Evolutionary conservation across 2,113 vertebrate genomes (phyloP).

Genomic region (Puffinus mauretanicus): DNA sequence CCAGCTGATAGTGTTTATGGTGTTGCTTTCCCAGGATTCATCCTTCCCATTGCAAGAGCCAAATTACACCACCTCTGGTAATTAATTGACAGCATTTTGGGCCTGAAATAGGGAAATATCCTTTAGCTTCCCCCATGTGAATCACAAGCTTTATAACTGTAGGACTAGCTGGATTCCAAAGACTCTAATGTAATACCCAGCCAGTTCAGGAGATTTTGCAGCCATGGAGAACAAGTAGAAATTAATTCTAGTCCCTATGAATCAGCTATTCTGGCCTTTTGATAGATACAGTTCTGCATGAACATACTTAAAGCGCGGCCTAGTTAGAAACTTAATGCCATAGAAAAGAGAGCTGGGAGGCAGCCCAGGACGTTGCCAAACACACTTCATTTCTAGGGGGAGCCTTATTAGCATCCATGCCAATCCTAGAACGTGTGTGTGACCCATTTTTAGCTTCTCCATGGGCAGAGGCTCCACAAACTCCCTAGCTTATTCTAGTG

Average conservation of each 20-base stretch:
- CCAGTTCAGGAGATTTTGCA: not conserved
- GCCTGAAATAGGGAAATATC: not conserved
- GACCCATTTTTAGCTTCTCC: not conserved
- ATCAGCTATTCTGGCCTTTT: not conserved
- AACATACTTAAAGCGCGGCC: not conserved
- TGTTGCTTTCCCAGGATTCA: not conserved
- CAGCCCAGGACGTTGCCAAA: not conserved
- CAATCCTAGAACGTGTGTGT: rapidly evolving
- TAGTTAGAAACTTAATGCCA: not conserved
- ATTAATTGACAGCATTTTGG: not conserved
- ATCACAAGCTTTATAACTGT: not conserved
- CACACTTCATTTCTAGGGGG: not conserved
- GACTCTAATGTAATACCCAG: not conserved
- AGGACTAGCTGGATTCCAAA: not conserved
- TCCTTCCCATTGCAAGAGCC: not conserved
- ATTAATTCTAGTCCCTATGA: not conserved
- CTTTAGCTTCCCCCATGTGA: not conserved
- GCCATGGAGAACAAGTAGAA: not conserved
- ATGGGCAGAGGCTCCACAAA: not conserved
- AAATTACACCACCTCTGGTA: not conserved
- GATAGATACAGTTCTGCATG: not conserved
- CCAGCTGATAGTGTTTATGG: not conserved
- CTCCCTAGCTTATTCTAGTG: not conserved
- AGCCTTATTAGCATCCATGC: not conserved
- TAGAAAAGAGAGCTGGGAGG: not conserved